Evolutionary conservation across 2,113 vertebrate species (phyloP).

Genomic region (Aldabrachelys gigantea): DNA sequence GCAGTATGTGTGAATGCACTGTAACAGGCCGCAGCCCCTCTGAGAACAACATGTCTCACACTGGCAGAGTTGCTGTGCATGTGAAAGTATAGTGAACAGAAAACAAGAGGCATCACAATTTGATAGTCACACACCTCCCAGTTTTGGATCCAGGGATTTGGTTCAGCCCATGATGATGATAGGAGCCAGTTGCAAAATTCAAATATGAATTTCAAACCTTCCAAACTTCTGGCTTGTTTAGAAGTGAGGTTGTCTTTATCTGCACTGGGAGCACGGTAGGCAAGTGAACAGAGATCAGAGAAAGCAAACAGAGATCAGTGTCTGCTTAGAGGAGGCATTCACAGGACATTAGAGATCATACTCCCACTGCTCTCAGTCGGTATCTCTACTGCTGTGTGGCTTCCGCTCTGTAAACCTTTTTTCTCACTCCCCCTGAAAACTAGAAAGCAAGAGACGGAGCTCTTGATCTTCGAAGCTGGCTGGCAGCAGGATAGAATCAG

Average conservation of each 20-base stretch:
- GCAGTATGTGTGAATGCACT: neutral
- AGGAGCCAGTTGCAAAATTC: neutral
- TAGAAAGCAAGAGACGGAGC: neutral
- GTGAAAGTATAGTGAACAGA: neutral
- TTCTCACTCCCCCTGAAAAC: neutral
- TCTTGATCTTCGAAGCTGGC: neutral
- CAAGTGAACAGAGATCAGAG: neutral
- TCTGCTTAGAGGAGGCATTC: neutral
- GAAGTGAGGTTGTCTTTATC: neutral
- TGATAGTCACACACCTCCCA: neutral
- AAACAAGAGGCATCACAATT: neutral
- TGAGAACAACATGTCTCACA: neutral
- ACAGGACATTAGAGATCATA: neutral
- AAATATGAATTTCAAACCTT: neutral
- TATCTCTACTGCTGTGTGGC: neutral
- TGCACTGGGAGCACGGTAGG: neutral
- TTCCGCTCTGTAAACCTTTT: neutral
- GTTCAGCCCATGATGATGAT: neutral
- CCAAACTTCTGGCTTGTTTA: neutral
- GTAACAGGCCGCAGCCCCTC: neutral
- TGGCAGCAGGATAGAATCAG: neutral
- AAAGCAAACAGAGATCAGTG: neutral
- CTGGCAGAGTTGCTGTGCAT: neutral
- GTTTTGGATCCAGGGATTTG: neutral
- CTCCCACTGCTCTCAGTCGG: neutral